These are phyloP conservation scores for Brachyopa scutellaris DNA, from an alignment of 2,888 invertebrate species.

Conservation along the genomic window DNA sequence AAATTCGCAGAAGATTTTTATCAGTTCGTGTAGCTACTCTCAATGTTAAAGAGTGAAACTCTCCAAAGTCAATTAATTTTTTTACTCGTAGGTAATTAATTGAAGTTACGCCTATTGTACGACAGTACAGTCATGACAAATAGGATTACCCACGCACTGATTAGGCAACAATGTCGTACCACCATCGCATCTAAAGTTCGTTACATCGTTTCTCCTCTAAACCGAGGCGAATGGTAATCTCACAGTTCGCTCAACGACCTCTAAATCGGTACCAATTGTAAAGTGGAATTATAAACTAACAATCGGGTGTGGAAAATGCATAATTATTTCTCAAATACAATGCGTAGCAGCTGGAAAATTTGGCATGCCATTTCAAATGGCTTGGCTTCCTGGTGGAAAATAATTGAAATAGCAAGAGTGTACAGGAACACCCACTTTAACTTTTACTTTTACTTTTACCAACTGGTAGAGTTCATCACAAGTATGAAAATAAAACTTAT, in stretches of 20 bases:
- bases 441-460: slow-evolving; percentile 39
- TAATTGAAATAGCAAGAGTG: neutral
- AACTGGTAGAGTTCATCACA: neutral
- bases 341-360: neutral
- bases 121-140: slow-evolving; percentile 39
- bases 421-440: slow-evolving; percentile 14
- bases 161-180: slow-evolving; percentile 32
- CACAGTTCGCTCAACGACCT: slow-evolving; percentile 26
- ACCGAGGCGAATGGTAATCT: neutral
- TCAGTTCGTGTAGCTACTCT: no score
- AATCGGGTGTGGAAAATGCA: slow-evolving; percentile 16
- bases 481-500: slow-evolving; percentile 15
- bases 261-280: neutral
- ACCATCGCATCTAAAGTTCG: neutral
- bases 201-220: neutral
- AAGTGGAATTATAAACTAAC: neutral
- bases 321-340: neutral
- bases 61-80: slow-evolving; percentile 41
- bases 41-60: slow-evolving; percentile 48
- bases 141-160: slow-evolving; percentile 48
- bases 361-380: neutral
- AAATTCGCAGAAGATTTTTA: neutral
- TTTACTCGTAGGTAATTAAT: slow-evolving; percentile 49
- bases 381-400: neutral
- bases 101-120: slow-evolving; percentile 48